phyloP scores from a whole-genome alignment of 2,888 invertebrate species.

The Suillia variegata region DNA sequence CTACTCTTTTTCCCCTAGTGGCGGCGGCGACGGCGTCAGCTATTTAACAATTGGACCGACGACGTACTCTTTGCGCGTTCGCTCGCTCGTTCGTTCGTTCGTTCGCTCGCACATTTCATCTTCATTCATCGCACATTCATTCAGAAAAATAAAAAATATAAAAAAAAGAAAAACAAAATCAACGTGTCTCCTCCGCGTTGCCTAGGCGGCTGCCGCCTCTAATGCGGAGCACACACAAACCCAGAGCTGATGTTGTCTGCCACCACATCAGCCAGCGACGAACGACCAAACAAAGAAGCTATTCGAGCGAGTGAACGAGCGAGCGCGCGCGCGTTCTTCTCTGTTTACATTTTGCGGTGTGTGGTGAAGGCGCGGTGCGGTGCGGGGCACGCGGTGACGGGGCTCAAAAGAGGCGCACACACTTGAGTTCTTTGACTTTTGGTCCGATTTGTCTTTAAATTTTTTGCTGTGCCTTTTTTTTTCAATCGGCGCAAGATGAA shows the following conservation, averaged over 20 bases:
- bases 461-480: conserved; percentile 23
- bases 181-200: too few relatives aligned
- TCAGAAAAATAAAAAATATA: too few relatives aligned
- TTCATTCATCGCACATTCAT: neutral
- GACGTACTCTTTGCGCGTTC: neutral
- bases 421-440: conserved; percentile 50
- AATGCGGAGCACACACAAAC: conserved; percentile 9
- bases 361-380: too few relatives aligned
- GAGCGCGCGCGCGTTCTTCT: conserved; percentile 6
- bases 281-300: neutral
- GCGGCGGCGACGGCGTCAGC: too few relatives aligned
- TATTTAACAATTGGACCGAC: too few relatives aligned
- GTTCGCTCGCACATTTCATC: conserved; percentile 14
- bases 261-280: neutral
- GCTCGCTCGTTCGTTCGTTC: conserved; percentile 2
- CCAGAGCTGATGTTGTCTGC: neutral
- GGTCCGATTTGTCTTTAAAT: conserved; percentile 18
- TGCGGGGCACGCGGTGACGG: too few relatives aligned
- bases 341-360: conserved; percentile 42
- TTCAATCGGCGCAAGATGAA: conserved; percentile 1
- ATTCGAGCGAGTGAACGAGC: neutral
- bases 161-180: too few relatives aligned
- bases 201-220: conserved; percentile 19
- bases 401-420: too few relatives aligned
- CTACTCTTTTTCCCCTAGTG: conserved; percentile 27